A percentile compares a stretch with the other conserved stretches of the same genome.
Conservation (phyloP, 2,888 invertebrate genomes). For the Hydriomena furcata region DNA sequence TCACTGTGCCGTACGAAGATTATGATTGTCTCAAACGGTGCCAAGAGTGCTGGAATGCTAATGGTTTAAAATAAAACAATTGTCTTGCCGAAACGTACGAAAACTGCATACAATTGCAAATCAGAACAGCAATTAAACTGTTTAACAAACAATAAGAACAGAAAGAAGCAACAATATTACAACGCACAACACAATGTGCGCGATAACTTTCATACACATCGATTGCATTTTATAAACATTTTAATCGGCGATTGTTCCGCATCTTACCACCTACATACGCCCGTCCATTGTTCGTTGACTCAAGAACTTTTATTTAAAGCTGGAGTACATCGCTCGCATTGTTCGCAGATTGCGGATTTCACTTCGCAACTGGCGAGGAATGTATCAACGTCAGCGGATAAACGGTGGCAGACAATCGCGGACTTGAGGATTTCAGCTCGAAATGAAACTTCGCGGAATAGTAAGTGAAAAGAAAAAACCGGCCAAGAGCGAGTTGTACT, state of each 20-base stretch:
- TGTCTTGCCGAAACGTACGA: constrained; percentile 11
- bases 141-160: constrained; percentile 39
- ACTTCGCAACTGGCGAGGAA: constrained; percentile 50
- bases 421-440: constrained; percentile 53
- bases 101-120: constrained; percentile 18
- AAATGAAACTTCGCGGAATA: constrained; percentile 70
- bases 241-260: constrained; percentile 76
- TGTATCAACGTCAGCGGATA: constrained; percentile 62
- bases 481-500: too few species aligned
- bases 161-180: constrained; percentile 38
- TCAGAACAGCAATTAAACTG: constrained; percentile 27
- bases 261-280: constrained; percentile 61
- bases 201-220: constrained; percentile 63
- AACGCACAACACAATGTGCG: constrained; percentile 39
- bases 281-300: constrained; percentile 63
- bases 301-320: constrained; percentile 49
- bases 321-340: constrained; percentile 55
- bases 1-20: neutral
- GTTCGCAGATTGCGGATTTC: constrained; percentile 52
- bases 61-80: constrained; percentile 15
- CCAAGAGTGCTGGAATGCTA: constrained; percentile 19
- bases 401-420: constrained; percentile 52
- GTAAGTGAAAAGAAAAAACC: constrained; percentile 67
- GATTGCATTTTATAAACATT: constrained; percentile 73
- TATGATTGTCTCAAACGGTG: constrained; percentile 12